Conservation (phyloP, 2,888 invertebrate species). For the Diaphora mendica region DNA sequence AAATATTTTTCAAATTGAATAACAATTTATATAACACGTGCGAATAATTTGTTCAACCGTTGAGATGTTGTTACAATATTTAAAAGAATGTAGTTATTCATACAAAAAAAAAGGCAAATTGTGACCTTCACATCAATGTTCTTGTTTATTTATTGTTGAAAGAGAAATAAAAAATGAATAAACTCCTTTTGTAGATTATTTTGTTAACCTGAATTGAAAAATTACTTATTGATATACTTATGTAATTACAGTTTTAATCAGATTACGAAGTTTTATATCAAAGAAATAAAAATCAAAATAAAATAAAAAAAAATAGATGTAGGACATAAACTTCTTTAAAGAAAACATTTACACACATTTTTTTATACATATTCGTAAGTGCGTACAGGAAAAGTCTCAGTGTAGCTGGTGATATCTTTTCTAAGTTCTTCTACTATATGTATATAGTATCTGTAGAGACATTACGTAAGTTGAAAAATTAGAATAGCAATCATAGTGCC, state of each 20-base stretch:
- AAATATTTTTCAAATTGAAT: too few relatives aligned
- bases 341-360: neutral
- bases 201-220: neutral
- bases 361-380: neutral
- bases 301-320: neutral
- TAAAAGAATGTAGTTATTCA: neutral
- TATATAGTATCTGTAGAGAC: neutral
- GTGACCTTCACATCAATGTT: too few relatives aligned
- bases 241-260: too few relatives aligned
- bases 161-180: neutral
- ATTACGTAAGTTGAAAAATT: neutral
- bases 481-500: neutral
- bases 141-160: too few relatives aligned
- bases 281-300: too few relatives aligned
- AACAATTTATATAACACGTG: too few relatives aligned
- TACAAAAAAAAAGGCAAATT: neutral
- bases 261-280: too few relatives aligned
- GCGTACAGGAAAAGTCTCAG: neutral
- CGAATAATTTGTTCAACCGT: neutral
- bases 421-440: neutral
- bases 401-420: neutral
- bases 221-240: too few relatives aligned
- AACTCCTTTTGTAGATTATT: neutral
- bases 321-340: neutral
- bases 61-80: neutral